Evolutionary conservation across 1,140 invertebrate species (phyloP).

Genomic region (Bradysia coprophila): DNA sequence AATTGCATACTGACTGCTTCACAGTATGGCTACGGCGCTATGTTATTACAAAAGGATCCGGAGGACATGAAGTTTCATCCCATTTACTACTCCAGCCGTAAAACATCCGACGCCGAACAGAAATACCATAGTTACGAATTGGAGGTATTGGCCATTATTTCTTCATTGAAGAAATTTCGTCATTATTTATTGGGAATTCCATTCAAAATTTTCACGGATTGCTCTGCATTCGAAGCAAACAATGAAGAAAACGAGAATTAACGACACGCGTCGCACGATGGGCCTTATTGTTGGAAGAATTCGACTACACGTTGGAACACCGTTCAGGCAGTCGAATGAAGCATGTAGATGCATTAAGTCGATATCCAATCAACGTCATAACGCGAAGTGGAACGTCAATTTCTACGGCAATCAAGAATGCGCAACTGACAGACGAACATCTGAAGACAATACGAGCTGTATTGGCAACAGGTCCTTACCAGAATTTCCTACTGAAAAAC

Average conservation of each 20-base stretch:
- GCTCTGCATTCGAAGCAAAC: slow-evolving; percentile 16
- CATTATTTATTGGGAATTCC: slow-evolving; percentile 19
- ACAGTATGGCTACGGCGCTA: slow-evolving; percentile 8
- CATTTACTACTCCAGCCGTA: slow-evolving; percentile 8
- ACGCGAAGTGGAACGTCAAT: background rate
- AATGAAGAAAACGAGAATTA: slow-evolving; percentile 13
- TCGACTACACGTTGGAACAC: slow-evolving; percentile 12
- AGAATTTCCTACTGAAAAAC: slow-evolving; percentile 1
- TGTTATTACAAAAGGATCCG: slow-evolving; percentile 24
- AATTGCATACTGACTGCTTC: slow-evolving; percentile 13
- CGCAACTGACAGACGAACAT: slow-evolving; percentile 3
- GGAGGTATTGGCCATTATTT: slow-evolving; percentile 19
- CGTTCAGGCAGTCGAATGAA: slow-evolving; percentile 8
- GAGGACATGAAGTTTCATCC: slow-evolving; percentile 9
- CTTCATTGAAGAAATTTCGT: slow-evolving; percentile 19
- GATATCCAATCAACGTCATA: slow-evolving; percentile 5
- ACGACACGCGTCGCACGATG: slow-evolving; percentile 14
- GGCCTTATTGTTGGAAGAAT: slow-evolving; percentile 16
- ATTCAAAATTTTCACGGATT: slow-evolving; percentile 20
- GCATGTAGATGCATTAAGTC: slow-evolving; percentile 16
- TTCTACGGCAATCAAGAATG: slow-evolving; percentile 1
- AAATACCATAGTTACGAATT: slow-evolving; percentile 18
- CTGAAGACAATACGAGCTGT: slow-evolving; percentile 1
- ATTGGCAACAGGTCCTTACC: background rate
- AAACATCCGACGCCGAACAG: slow-evolving; percentile 8